Conservation (phyloP, 2,113 vertebrate species). For the western clawed frog (Xenopus tropicalis) region DNA sequence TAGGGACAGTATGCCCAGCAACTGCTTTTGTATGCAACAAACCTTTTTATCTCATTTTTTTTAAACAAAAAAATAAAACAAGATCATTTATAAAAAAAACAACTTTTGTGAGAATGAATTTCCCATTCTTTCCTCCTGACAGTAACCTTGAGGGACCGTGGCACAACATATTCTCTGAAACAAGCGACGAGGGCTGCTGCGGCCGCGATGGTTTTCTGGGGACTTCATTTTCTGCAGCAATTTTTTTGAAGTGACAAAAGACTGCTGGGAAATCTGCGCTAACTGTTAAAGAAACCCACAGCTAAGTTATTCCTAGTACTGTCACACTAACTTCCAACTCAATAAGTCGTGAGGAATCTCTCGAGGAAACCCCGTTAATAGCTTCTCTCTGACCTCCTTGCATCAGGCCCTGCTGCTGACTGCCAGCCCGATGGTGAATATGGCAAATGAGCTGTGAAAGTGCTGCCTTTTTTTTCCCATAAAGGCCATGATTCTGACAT, state of each 20-base stretch:
- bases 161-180: slow-evolving; percentile 52
- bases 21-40: too few relatives aligned
- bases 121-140: neutral
- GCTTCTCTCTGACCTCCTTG: slow-evolving; percentile 70
- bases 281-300: slow-evolving; percentile 65
- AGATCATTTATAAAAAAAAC: too few relatives aligned
- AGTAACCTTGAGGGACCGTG: slow-evolving; percentile 42
- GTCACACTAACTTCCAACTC: slow-evolving; percentile 77
- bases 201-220: slow-evolving; percentile 54
- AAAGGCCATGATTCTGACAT: slow-evolving; percentile 61
- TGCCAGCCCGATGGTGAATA: slow-evolving; percentile 63
- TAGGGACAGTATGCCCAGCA: too few relatives aligned
- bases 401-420: slow-evolving; percentile 61
- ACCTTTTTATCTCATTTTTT: too few relatives aligned
- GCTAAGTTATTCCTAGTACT: slow-evolving; percentile 71
- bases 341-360: slow-evolving; percentile 72
- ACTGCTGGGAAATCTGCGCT: slow-evolving; percentile 76
- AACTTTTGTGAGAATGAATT: too few relatives aligned
- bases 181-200: slow-evolving; percentile 52
- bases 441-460: slow-evolving; percentile 75
- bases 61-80: too few relatives aligned
- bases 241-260: slow-evolving; percentile 73
- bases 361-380: slow-evolving; percentile 71
- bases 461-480: slow-evolving; percentile 55
- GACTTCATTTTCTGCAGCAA: slow-evolving; percentile 69